Base-by-base conservation (phyloP, 2,888 invertebrate species). In the Pristionchus arcanus region DNA sequence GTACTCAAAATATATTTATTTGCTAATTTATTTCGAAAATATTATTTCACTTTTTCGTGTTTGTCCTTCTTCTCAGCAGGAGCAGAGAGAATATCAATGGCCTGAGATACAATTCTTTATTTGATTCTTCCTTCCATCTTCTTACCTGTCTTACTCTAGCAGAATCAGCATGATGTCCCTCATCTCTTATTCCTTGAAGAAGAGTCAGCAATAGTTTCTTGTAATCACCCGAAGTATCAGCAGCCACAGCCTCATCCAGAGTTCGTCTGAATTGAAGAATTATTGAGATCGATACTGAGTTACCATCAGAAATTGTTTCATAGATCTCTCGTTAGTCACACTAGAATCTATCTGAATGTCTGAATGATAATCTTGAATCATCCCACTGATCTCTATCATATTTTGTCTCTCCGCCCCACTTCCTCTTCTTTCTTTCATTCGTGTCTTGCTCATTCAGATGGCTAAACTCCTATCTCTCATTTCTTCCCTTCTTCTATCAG, bases 191-290 rank as follows among this genome's bases (percentile, higher is more conserved):
- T 31, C 89, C 84, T 53, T 68, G 63, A 11, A 89, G 28, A 3
- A 89, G 53, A 49, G 71, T 55, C 25, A 89, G 7, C 1, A 89
- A 53, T 11, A 89, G 49, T 55, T 84, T 83, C 68, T 81, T 53
- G 84, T 55, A 89, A 31, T 89, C 83, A 16, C 89, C 89, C 15
- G 89, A 89, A 49, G 89, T 89, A 71, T 89, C 89, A 11, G 59
- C 83, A 16, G 49, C 55, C 0, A 89, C 53, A 0, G 91, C 93
- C 21, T 92, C 91, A 37, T 93, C 93, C 31, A 93, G 89, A 0
- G 90, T 90, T 63, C 91, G 91, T 16, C 87, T 90, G 90, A 34
- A 88, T 42, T 7, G 4, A 49, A 0, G 7, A 49, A 49, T 49
- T 49, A 49, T 49, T 49, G 42, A 37, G 9, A 71, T 71, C 31